phyloP scores from a whole-genome alignment of 53 echinoderm and acorn worm genomes.

The Arbacia lixula region DNA sequence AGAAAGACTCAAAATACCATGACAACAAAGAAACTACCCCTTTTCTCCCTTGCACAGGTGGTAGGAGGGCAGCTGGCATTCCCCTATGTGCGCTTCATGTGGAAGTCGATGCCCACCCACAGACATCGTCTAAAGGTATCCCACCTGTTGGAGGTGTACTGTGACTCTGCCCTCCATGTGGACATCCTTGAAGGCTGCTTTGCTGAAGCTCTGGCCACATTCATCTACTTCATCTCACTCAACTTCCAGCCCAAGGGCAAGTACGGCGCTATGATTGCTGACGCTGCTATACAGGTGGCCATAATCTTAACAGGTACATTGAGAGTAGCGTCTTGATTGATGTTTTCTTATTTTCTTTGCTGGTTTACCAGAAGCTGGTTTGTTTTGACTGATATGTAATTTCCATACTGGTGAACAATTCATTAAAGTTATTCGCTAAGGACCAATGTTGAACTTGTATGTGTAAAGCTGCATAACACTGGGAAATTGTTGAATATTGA shows the following conservation, averaged over 20 bases:
- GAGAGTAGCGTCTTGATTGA: neutral
- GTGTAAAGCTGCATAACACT: too few species aligned
- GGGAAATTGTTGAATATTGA: too few species aligned
- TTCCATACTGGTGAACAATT: too few species aligned
- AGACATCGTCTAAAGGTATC: conserved; percentile 72
- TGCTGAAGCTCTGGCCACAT: conserved; percentile 86
- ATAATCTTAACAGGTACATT: conserved; percentile 79
- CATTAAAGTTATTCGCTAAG: too few species aligned
- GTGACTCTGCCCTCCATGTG: conserved; percentile 72
- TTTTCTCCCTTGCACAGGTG: too few species aligned
- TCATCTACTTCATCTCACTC: conserved; percentile 73
- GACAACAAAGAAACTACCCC: too few species aligned
- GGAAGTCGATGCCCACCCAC: conserved; percentile 72
- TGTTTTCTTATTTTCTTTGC: neutral
- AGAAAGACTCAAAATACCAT: too few species aligned
- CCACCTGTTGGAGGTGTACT: conserved; percentile 67
- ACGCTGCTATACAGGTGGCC: conserved; percentile 75
- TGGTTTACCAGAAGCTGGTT: too few species aligned
- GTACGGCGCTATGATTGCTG: conserved; percentile 55
- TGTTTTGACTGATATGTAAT: too few species aligned
- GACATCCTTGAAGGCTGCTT: conserved; percentile 69
- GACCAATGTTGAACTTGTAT: too few species aligned
- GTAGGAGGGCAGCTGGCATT: neutral
- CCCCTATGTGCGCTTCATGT: conserved; percentile 54
- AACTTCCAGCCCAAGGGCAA: conserved; percentile 68